Base-by-base conservation (phyloP, 2,888 invertebrate genomes). In the Nomada fucata region DNA sequence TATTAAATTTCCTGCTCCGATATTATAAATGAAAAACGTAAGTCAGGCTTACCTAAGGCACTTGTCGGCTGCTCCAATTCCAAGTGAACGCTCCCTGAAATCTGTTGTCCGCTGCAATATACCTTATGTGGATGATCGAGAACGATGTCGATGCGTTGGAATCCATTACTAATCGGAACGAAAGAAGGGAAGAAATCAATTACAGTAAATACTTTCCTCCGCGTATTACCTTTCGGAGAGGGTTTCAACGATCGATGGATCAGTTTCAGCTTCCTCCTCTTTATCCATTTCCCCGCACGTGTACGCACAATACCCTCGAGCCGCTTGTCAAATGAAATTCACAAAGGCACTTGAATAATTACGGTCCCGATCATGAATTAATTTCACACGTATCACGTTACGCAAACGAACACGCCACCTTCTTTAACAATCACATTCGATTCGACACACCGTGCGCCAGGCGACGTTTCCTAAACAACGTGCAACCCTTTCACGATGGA, bases 51-150 rank as follows among this genome's bases (percentile, higher is more conserved):
- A 91, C 92, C 91, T 20, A 89, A 36, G 36, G 86, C 90, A 7
- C 60, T 78, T 5, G 89, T 86, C 20, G 91, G 87, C 26, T 83
- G 78, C 4, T 81, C 76, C 13, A 91, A 68, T 7, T 90, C 80
- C 23, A 92, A 68, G 7, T 79, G 44, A 55, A 92, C 89, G 44
- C 81, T 88, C 20, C 92, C 92, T 5, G 87, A 82, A 50, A 92
- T 74, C 52, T 69, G 74, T 63, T 90, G 85, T 4, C 92, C 92
- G 53, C 86, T 84, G 63, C 89, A 85, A 72, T 88, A 91, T n/a
- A 92, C 91, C 42, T 89, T 83, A 36, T 91, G 89, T 2, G 82
- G 78, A 68, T 90, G 86, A 76, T 91, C 90, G 42, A 92, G 84
- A 7, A 73, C 60, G 20, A 92, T 82, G 2, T 90, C 89, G 63